A percentile compares a stretch with the other conserved stretches of the same genome.
phyloP scores from a whole-genome alignment of 2,888 invertebrate species.

The Trissolcus brochymenae region DNA sequence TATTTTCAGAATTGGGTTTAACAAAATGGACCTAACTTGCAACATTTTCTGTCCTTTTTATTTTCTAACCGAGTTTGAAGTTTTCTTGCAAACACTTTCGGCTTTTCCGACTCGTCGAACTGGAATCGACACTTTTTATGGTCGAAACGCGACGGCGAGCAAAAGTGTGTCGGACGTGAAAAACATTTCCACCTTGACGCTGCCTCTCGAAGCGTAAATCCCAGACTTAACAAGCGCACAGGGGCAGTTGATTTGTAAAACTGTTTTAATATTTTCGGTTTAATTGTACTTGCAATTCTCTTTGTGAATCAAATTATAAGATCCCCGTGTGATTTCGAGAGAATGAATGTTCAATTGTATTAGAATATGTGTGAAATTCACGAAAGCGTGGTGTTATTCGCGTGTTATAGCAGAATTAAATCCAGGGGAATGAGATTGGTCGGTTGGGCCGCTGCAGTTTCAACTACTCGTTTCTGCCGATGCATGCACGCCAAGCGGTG shows the following conservation, averaged over 20 bases:
- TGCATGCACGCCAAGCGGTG: conserved; percentile 38
- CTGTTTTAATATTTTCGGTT: neutral
- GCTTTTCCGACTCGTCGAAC: conserved; percentile 24
- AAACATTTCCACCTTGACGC: conserved; percentile 52
- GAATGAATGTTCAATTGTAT: neutral
- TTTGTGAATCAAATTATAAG: neutral
- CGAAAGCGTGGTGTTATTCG: conserved; percentile 47
- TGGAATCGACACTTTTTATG: conserved; percentile 35
- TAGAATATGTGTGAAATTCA: conserved; percentile 15
- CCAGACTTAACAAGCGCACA: conserved; percentile 10
- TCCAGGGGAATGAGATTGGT: conserved; percentile 43
- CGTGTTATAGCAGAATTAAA: conserved; percentile 54
- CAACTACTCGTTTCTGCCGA: conserved; percentile 55
- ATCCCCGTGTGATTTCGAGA: too few species aligned
- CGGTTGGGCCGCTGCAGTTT: conserved; percentile 42
- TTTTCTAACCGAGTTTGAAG: too few species aligned
- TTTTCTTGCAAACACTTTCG: neutral
- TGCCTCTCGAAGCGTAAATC: conserved; percentile 40
- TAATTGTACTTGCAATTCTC: too few species aligned
- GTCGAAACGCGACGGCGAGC: conserved; percentile 24
- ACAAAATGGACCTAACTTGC: too few species aligned
- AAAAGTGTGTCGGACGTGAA: conserved; percentile 53
- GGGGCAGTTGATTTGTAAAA: conserved; percentile 5
- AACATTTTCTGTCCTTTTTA: too few species aligned
- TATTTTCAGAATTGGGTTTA: neutral